Percentiles rank a stretch among this genome's conserved stretches.
These are phyloP conservation scores for Apostichopus leukothele DNA, from an alignment of 53 echinoderm and acorn worm species.

Conservation along the genomic window DNA sequence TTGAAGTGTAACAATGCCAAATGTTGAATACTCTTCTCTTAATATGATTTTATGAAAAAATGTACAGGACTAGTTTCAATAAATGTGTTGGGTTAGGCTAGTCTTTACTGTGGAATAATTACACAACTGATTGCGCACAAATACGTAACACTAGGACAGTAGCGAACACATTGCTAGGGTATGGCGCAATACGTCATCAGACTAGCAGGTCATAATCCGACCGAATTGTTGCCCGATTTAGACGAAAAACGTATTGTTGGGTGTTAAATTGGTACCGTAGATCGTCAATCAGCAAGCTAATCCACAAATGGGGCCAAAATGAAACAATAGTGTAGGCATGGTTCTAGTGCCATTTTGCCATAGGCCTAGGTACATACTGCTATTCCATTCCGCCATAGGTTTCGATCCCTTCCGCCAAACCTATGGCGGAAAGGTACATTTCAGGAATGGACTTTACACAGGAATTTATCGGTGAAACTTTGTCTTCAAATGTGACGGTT, in stretches of 20 bases:
- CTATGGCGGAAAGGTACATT: too few relatives aligned
- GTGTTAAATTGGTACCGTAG: background rate
- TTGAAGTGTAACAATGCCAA: background rate
- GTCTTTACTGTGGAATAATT: background rate
- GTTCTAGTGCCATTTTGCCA: background rate
- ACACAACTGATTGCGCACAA: background rate
- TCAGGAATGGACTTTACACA: too few relatives aligned
- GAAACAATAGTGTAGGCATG: background rate
- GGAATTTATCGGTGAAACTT: too few relatives aligned
- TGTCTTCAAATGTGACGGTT: too few relatives aligned
- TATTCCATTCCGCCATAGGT: too few relatives aligned
- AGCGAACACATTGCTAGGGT: background rate
- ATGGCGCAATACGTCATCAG: conserved; percentile 8
- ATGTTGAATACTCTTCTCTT: background rate
- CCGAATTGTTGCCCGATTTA: background rate
- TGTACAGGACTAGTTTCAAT: background rate
- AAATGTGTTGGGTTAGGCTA: background rate
- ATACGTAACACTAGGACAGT: conserved; percentile 8
- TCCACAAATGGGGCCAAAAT: background rate
- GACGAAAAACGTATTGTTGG: background rate
- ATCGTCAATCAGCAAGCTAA: background rate
- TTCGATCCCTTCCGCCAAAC: too few relatives aligned
- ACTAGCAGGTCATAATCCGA: background rate
- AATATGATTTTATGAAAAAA: background rate
- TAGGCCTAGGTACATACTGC: background rate